These are phyloP conservation scores for Ifrita kowaldi DNA, from an alignment of 2,113 vertebrate genomes.

Conservation along the genomic window DNA sequence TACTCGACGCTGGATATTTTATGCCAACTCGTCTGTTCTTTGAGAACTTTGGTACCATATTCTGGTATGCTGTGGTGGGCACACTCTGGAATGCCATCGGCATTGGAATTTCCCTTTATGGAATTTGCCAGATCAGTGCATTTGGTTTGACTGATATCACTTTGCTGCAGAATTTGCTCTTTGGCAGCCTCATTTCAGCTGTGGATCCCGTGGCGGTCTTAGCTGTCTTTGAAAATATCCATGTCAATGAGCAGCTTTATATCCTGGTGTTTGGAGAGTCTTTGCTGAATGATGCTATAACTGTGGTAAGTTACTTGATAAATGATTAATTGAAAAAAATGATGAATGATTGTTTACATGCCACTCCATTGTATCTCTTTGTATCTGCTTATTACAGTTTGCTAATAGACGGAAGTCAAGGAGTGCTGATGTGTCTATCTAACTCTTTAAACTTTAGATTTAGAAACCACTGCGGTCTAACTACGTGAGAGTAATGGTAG, in stretches of 20 bases:
- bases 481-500: neutral
- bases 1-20: constrained; percentile 94
- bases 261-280: constrained; percentile 96
- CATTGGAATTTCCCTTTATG: constrained; percentile 90
- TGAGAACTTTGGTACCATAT: constrained; percentile 93
- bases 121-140: constrained; percentile 89
- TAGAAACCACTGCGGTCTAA: neutral
- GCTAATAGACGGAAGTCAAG: neutral
- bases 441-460: neutral
- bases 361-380: neutral
- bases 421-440: neutral
- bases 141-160: constrained; percentile 91
- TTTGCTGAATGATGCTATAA: constrained; percentile 94
- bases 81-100: constrained; percentile 95
- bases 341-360: neutral
- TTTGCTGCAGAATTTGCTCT: constrained; percentile 92
- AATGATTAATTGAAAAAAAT: neutral
- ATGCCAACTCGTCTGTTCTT: constrained; percentile 94
- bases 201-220: constrained; percentile 96
- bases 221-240: constrained; percentile 93
- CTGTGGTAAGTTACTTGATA: constrained; percentile 85
- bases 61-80: constrained; percentile 93
- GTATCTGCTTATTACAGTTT: neutral
- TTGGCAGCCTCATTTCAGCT: constrained; percentile 91
- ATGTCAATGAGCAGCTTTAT: constrained; percentile 94